Conservation (phyloP, 2,797 vertebrate genomes). For the Pipistrellus kuhlii region DNA sequence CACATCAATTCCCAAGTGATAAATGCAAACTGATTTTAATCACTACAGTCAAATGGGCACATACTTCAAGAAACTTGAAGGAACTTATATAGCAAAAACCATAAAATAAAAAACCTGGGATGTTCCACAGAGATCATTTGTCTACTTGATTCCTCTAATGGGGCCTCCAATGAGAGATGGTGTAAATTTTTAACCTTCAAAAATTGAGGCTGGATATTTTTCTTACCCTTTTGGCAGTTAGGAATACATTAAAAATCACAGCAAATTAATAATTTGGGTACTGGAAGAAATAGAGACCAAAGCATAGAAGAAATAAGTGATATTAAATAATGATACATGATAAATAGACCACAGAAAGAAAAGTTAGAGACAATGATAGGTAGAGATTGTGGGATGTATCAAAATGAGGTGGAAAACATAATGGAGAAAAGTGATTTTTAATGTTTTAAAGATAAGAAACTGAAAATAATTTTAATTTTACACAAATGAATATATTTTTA, state of each 20-base stretch:
- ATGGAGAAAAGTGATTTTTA: background rate
- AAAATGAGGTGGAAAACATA: background rate
- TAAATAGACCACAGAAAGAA: background rate
- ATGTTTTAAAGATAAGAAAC: slow-evolving; percentile 19
- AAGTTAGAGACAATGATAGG: background rate
- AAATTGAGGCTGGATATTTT: slow-evolving; percentile 45
- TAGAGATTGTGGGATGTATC: background rate
- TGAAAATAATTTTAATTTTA: slow-evolving; percentile 47
- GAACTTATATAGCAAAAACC: slow-evolving; percentile 68
- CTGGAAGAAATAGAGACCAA: background rate
- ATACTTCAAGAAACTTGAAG: slow-evolving; percentile 73
- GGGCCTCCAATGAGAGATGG: slow-evolving; percentile 49
- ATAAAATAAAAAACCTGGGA: slow-evolving; percentile 57
- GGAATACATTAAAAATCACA: slow-evolving; percentile 52
- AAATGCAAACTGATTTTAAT: slow-evolving; percentile 72
- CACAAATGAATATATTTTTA: background rate
- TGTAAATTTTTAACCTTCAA: slow-evolving; percentile 69
- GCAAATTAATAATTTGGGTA: slow-evolving; percentile 48
- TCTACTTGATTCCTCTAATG: slow-evolving; percentile 61
- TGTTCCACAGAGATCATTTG: slow-evolving; percentile 61
- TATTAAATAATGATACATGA: slow-evolving; percentile 27
- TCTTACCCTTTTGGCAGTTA: slow-evolving; percentile 61
- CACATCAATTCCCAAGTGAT: slow-evolving; percentile 57
- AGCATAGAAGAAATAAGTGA: slow-evolving; percentile 54
- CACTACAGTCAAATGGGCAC: slow-evolving; percentile 58